Conservation (phyloP, 2,888 invertebrate genomes). For the Lycia hirtaria region DNA sequence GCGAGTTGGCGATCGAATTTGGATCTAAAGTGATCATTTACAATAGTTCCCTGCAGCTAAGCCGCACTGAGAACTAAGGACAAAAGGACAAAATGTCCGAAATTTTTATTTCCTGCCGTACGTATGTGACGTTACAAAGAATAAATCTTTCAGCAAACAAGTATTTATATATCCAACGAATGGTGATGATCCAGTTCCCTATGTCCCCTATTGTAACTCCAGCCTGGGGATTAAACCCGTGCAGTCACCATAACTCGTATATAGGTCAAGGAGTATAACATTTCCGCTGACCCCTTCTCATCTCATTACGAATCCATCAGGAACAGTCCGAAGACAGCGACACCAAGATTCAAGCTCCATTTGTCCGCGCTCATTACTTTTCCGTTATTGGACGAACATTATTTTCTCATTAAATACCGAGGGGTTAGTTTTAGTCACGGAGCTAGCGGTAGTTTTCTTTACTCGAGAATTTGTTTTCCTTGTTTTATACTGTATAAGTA, state of each 20-base stretch:
- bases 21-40: no score
- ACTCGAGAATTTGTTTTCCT: not conserved
- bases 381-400: slow-evolving; percentile 49
- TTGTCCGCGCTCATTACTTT: slow-evolving; percentile 46
- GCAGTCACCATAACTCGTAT: not conserved
- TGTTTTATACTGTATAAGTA: no score
- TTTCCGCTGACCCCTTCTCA: slow-evolving; percentile 32
- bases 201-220: not conserved
- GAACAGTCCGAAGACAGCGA: slow-evolving; percentile 34
- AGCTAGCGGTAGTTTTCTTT: slow-evolving; percentile 19
- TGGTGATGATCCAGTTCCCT: no score
- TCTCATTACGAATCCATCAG: slow-evolving; percentile 29
- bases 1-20: no score
- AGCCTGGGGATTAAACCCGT: not conserved
- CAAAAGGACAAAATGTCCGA: no score
- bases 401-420: slow-evolving; percentile 49
- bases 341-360: slow-evolving; percentile 44
- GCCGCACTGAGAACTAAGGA: no score
- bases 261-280: slow-evolving; percentile 31
- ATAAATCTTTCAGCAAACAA: no score
- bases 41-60: no score
- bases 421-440: slow-evolving; percentile 42
- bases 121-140: no score
- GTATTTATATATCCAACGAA: no score
- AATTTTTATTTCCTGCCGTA: no score